A percentile compares a stretch with the other conserved stretches of the same genome.
phyloP scores from a whole-genome alignment of 2,888 invertebrate genomes.

The Caenorhabditis plicata region DNA sequence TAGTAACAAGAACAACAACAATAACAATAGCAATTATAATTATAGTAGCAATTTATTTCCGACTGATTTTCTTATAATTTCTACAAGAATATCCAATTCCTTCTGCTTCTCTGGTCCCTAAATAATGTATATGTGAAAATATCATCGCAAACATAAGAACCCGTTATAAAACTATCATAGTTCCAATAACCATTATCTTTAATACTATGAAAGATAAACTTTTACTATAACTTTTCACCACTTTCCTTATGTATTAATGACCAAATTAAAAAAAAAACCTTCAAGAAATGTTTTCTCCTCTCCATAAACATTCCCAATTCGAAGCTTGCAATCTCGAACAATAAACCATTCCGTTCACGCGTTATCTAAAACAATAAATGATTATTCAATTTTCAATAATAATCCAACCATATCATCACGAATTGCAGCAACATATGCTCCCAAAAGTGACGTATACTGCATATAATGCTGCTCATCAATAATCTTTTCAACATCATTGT shows the following conservation, averaged over 20 bases:
- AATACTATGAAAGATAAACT: no score
- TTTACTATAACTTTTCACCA: no score
- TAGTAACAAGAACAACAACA: no score
- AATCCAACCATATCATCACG: slow-evolving; percentile 27
- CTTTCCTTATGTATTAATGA: no score
- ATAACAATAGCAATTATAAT: no score
- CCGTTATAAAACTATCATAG: no score
- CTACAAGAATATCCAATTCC: slow-evolving; percentile 35
- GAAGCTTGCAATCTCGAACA: slow-evolving; percentile 47
- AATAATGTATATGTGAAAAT: no score
- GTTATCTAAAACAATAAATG: slow-evolving; percentile 24
- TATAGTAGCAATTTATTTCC: slow-evolving; percentile 18
- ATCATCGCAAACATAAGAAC: no score
- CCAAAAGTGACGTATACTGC: slow-evolving; percentile 42
- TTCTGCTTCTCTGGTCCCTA: slow-evolving; percentile 10
- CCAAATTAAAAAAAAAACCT: no score
- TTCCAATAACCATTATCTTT: no score
- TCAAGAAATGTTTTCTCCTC: no score
- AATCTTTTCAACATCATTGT: slow-evolving; percentile 10
- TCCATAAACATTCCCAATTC: slow-evolving; percentile 50
- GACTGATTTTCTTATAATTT: slow-evolving; percentile 32
- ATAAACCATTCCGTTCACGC: slow-evolving; percentile 42
- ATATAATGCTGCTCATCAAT: slow-evolving; percentile 44
- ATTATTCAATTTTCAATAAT: not conserved
- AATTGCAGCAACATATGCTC: slow-evolving; percentile 46